Base-by-base conservation (phyloP, 2,113 vertebrate species). In the Phaethon lepturus region DNA sequence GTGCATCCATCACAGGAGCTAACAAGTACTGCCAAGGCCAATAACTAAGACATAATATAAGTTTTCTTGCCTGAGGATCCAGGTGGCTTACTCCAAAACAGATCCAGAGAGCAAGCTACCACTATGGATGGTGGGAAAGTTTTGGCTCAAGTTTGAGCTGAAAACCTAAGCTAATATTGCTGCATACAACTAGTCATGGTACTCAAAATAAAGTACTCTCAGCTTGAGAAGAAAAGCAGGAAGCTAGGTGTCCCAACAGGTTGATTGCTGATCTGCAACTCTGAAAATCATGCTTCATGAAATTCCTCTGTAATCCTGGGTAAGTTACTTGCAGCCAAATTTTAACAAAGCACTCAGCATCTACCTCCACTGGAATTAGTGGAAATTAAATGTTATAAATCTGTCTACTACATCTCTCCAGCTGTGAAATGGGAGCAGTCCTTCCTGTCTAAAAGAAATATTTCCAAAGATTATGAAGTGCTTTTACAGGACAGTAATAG, bases 351-450 rank as follows among this genome's bases (percentile, higher is more conserved):
- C 55, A 44, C 64, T 78, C 58, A 60, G 22, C 74, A 55, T 52
- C 77, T 45, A 85, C 69, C 66, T 94, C 66, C 60, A 8, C 12
- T 85, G 56, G 78, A 93, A 92, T 88, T 49, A 82, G 67, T 75
- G 71, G 33, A 67, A 92, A 95, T 94, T 81, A 92, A 75, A 92
- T 58, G 58, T 71, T 62, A 83, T 78, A 75, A 79, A 86, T 72
- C 74, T 87, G 38, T 59, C 77, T 68, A 2, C 79, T 93, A 28
- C 44, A 59, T 19, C 81, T 91, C 81, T 86, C 80, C 91, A 87
- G 72, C 77, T 91, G 84, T 87, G 84, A 91, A 91, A 90, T 40
- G 73, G 64, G 69, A 89, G 35, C 33, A 3, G 5, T 63, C 55
- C 68, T 71, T 78, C 44, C 68, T 52, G 26, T 20, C 73, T 94